phyloP scores from a whole-genome alignment of 2,113 vertebrate species.

The Orthonyx spaldingii region DNA sequence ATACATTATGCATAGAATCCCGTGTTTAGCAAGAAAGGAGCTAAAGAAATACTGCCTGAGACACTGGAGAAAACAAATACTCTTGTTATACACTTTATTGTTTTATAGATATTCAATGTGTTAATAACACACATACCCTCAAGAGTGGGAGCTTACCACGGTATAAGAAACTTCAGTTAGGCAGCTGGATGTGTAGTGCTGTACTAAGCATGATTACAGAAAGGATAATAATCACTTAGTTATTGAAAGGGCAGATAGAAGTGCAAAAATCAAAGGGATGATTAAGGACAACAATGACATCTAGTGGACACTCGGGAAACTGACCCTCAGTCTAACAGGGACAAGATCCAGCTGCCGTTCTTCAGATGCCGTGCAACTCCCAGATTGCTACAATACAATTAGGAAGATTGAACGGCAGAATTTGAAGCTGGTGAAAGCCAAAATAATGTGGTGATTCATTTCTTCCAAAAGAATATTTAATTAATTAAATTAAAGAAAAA shows the following conservation, averaged over 20 bases:
- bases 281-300: constrained; percentile 69
- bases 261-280: neutral
- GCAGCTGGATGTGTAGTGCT: neutral
- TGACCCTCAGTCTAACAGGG: neutral
- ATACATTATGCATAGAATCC: neutral
- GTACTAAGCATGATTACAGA: neutral
- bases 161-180: neutral
- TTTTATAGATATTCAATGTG: neutral
- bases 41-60: neutral
- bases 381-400: neutral
- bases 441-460: neutral
- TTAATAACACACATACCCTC: neutral
- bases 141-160: neutral
- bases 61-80: neutral
- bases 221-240: neutral
- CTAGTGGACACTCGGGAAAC: constrained; percentile 62
- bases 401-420: neutral
- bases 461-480: neutral
- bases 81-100: neutral
- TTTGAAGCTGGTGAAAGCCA: neutral
- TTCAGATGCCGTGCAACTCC: accelerated
- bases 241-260: neutral
- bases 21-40: neutral
- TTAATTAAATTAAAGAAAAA: neutral
- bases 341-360: too few relatives aligned